These are phyloP conservation scores for Epinephelus coioides DNA, from an alignment of 2,797 vertebrate species.

Conservation along the genomic window DNA sequence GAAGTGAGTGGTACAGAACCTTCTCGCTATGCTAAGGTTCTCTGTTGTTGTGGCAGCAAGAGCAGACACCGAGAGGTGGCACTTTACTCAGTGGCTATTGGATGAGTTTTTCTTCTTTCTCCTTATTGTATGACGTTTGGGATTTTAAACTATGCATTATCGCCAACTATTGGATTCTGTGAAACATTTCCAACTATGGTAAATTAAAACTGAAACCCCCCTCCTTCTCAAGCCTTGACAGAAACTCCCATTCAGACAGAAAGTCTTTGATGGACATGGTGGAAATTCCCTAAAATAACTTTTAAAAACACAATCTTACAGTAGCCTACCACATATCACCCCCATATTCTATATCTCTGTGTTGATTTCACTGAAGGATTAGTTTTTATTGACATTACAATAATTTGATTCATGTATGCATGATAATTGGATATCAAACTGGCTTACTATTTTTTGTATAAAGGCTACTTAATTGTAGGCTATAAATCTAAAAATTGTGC, in stretches of 20 bases:
- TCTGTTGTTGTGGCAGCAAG: slow-evolving; percentile 62
- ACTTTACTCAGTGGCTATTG: slow-evolving; percentile 51
- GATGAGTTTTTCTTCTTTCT: slow-evolving; percentile 44
- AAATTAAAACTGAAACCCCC: not conserved
- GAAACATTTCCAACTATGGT: not conserved
- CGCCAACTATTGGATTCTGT: slow-evolving; percentile 43
- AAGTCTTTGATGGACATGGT: not conserved
- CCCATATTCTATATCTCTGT: too few relatives aligned
- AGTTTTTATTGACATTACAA: too few relatives aligned
- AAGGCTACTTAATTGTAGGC: too few relatives aligned
- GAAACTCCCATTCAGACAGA: not conserved
- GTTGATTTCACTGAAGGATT: too few relatives aligned
- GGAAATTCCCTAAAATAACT: not conserved
- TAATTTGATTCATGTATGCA: too few relatives aligned
- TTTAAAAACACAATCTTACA: too few relatives aligned
- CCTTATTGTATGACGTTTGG: not conserved
- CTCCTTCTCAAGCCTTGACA: not conserved
- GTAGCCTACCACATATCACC: too few relatives aligned
- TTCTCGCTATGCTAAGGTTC: slow-evolving; percentile 41
- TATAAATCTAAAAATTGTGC: too few relatives aligned
- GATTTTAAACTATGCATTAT: not conserved
- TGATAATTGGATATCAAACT: too few relatives aligned
- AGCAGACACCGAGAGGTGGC: slow-evolving; percentile 54
- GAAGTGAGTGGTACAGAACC: fast-evolving
- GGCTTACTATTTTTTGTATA: too few relatives aligned